These are phyloP conservation scores for Cassiopea andromeda DNA, from an alignment of 30 jellyfish, hydroid and myxozoan species.

Conservation along the genomic window DNA sequence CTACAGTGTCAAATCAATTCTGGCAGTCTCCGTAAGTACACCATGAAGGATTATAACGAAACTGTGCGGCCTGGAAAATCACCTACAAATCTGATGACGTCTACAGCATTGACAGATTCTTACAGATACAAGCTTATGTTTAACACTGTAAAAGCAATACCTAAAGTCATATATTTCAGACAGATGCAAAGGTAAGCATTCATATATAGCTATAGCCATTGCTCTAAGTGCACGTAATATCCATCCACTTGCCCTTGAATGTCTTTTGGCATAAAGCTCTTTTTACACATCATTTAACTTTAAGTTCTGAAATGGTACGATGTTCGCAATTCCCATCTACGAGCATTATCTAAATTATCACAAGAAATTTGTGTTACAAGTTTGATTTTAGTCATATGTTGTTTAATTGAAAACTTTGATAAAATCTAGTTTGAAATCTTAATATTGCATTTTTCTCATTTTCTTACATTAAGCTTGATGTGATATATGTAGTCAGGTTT, in stretches of 20 bases:
- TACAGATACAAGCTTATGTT: conserved; percentile 63
- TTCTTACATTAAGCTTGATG: not conserved
- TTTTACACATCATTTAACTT: too few species aligned
- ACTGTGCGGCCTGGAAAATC: conserved; percentile 77
- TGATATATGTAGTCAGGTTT: not conserved
- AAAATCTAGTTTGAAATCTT: not conserved
- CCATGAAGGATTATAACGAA: conserved; percentile 61
- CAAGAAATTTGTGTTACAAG: too few species aligned
- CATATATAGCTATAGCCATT: too few species aligned
- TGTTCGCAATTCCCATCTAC: too few species aligned
- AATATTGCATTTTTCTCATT: too few species aligned
- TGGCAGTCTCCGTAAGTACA: conserved; percentile 56
- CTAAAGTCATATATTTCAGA: conserved; percentile 5
- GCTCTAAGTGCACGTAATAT: too few species aligned
- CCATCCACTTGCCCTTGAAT: too few species aligned
- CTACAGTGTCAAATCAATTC: conserved; percentile 66
- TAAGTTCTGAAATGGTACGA: too few species aligned
- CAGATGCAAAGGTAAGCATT: conserved; percentile 50
- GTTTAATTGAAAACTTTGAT: too few species aligned
- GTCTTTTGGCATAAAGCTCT: too few species aligned
- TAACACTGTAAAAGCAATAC: conserved; percentile 14
- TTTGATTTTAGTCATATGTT: too few species aligned
- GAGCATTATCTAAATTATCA: too few species aligned
- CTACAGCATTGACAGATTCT: conserved; percentile 65
- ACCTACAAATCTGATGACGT: conserved; percentile 74